Evolutionary conservation across 53 echinoderm and acorn worm genomes (phyloP).

Genomic region (Paracentrotus lividus): DNA sequence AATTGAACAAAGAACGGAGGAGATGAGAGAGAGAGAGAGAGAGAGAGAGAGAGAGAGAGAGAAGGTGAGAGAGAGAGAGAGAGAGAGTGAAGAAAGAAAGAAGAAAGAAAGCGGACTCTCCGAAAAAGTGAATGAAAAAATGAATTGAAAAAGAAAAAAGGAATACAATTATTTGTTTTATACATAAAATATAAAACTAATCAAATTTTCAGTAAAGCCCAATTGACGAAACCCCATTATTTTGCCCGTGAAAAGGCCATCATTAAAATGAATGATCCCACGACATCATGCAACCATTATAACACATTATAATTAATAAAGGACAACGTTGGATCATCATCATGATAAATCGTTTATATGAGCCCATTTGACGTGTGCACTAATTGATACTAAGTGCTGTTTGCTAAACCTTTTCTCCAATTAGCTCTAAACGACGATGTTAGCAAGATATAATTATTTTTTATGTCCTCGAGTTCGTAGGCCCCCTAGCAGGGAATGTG

Average conservation of each 20-base stretch:
- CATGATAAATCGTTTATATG: not conserved
- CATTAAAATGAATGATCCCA: no score
- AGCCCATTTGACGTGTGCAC: not conserved
- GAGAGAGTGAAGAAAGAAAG: not conserved
- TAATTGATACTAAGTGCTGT: constrained; percentile 35
- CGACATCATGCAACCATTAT: not conserved
- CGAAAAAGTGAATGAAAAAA: no score
- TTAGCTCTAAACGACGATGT: not conserved
- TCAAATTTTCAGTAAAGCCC: no score
- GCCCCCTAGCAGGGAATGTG: no score
- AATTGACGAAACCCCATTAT: no score
- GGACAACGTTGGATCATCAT: not conserved
- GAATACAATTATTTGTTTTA: no score
- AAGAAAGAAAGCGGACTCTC: not conserved
- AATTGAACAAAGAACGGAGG: not conserved
- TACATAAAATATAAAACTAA: no score
- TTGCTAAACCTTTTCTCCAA: not conserved
- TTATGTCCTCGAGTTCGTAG: not conserved
- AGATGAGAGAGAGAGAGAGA: not conserved
- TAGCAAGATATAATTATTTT: not conserved
- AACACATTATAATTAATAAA: not conserved
- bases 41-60: not conserved
- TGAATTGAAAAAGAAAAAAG: no score
- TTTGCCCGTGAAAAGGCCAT: no score
- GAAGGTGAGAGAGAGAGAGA: not conserved